phyloP scores from a whole-genome alignment of 2,113 vertebrate species.

The Papio anubis region DNA sequence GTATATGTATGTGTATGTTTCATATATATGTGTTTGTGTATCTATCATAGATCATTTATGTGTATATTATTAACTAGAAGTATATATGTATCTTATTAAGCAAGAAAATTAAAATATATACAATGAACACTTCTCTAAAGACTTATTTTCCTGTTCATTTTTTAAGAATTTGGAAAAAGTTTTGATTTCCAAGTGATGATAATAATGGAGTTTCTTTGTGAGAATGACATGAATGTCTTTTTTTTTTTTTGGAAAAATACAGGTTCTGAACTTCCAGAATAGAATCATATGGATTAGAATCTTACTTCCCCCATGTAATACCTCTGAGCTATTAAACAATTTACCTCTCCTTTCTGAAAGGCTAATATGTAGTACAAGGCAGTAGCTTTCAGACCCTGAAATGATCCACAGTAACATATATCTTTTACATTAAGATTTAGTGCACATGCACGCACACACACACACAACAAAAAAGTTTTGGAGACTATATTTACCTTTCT shows the following conservation, averaged over 20 bases:
- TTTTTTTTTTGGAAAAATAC: not conserved
- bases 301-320: not conserved
- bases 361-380: not conserved
- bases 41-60: too few relatives aligned
- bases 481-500: not conserved
- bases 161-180: not conserved
- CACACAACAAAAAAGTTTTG: not conserved
- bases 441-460: not conserved
- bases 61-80: too few relatives aligned
- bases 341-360: not conserved
- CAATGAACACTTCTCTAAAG: not conserved
- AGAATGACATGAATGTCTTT: not conserved
- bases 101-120: not conserved
- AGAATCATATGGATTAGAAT: not conserved
- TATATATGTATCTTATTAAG: not conserved
- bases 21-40: not conserved
- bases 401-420: not conserved
- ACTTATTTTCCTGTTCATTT: not conserved
- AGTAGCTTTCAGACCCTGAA: not conserved
- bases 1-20: not conserved
- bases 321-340: not conserved
- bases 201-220: not conserved
- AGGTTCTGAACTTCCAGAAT: not conserved
- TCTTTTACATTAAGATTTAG: not conserved
- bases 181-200: not conserved